Evolutionary conservation across 2,888 invertebrate species (phyloP).

Genomic region (Drosophila trichaetosa): DNA sequence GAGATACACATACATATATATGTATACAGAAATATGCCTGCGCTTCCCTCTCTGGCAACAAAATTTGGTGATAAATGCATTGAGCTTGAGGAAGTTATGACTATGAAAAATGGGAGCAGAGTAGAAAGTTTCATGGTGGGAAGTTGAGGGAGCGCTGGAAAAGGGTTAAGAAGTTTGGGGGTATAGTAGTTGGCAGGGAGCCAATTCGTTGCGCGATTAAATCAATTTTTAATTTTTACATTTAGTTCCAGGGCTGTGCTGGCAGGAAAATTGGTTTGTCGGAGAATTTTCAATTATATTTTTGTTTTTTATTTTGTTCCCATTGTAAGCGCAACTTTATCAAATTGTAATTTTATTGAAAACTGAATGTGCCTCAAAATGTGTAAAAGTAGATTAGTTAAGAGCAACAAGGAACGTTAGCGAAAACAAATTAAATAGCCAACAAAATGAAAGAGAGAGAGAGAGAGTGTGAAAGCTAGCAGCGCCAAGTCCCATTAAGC

Average conservation of each 20-base stretch:
- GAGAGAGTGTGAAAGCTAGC: conserved; percentile 3
- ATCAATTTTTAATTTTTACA: conserved; percentile 78
- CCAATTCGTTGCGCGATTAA: conserved; percentile 49
- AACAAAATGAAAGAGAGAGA: neutral
- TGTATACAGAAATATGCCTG: conserved; percentile 10
- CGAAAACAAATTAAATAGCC: conserved; percentile 1
- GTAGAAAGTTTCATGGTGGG: conserved; percentile 18
- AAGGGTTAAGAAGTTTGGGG: neutral
- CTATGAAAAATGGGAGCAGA: conserved; percentile 18
- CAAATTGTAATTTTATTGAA: conserved; percentile 71
- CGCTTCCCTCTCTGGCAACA: conserved; percentile 2
- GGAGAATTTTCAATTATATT: conserved; percentile 4
- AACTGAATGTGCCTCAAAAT: conserved; percentile 81
- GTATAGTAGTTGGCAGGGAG: conserved; percentile 25
- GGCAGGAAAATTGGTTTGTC: conserved; percentile 17
- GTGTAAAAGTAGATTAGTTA: conserved; percentile 60
- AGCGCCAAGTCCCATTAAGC: conserved; percentile 5
- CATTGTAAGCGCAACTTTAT: conserved; percentile 57
- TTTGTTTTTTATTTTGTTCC: neutral
- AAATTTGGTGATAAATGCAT: conserved; percentile 72
- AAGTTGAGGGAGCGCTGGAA: neutral
- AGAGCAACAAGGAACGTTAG: conserved; percentile 24
- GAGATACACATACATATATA: neutral
- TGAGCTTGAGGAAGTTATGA: conserved; percentile 53
- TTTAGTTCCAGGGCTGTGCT: conserved; percentile 59